phyloP scores from a whole-genome alignment of 2,113 vertebrate species.

The Osmerus mordax region DNA sequence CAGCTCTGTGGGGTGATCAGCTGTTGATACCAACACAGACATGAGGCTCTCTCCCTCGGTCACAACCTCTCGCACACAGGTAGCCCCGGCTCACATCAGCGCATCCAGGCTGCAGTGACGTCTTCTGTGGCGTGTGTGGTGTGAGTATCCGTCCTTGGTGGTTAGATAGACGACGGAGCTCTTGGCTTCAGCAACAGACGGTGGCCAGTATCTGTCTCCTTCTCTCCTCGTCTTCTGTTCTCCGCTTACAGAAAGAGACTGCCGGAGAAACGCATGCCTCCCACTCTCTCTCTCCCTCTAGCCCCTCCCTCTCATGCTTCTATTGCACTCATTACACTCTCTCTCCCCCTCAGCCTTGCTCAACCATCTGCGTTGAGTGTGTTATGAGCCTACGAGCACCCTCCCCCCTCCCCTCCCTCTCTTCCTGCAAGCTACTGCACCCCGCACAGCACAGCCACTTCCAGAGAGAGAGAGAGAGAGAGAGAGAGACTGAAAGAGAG shows the following conservation, averaged over 20 bases:
- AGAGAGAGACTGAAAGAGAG: slow-evolving; percentile 15
- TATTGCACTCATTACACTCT: too few relatives aligned
- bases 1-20: slow-evolving; percentile 9
- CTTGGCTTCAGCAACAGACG: not conserved
- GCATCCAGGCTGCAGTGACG: too few relatives aligned
- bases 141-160: too few relatives aligned
- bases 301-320: too few relatives aligned
- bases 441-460: slow-evolving; percentile 76
- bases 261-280: too few relatives aligned
- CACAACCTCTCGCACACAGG: slow-evolving; percentile 28
- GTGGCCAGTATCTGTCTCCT: not conserved
- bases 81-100: slow-evolving; percentile 9
- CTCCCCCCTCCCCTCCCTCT: slow-evolving; percentile 52
- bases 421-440: slow-evolving; percentile 72
- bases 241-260: slow-evolving; percentile 54
- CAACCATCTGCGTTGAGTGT: not conserved
- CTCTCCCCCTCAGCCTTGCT: slow-evolving; percentile 38
- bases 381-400: not conserved
- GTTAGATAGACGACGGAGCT: too few relatives aligned
- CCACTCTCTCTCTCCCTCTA: too few relatives aligned
- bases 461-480: slow-evolving; percentile 64
- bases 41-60: not conserved
- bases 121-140: too few relatives aligned
- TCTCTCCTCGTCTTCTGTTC: too few relatives aligned
- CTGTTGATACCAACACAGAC: not conserved